Percentiles rank a stretch among this genome's conserved stretches.
Conservation (phyloP, 64 coral and sea anemone species). For the Montipora cactus region DNA sequence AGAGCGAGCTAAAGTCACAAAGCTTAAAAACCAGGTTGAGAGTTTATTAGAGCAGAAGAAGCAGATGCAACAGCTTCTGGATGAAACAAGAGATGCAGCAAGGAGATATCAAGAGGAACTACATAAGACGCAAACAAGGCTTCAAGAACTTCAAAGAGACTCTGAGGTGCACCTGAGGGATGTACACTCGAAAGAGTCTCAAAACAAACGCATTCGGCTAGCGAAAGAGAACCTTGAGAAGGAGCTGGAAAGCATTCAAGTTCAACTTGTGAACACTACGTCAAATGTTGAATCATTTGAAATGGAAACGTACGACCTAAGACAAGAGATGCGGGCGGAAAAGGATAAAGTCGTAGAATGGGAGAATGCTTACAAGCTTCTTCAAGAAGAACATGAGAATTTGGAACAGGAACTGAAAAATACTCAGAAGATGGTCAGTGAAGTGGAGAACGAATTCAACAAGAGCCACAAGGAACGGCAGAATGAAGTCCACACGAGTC, state of each 20-base stretch:
- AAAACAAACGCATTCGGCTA: constrained; percentile 69
- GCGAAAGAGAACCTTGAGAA: constrained; percentile 74
- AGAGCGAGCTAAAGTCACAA: constrained; percentile 76
- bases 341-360: constrained; percentile 70
- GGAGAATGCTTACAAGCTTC: constrained; percentile 73
- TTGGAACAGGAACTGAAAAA: constrained; percentile 67
- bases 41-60: constrained; percentile 73
- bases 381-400: constrained; percentile 82
- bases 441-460: constrained; percentile 70
- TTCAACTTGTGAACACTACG: constrained; percentile 53
- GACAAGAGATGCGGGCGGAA: constrained; percentile 59
- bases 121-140: constrained; percentile 33
- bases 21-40: constrained; percentile 88
- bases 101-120: constrained; percentile 64
- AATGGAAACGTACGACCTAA: constrained; percentile 68
- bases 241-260: constrained; percentile 68
- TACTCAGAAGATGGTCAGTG: constrained; percentile 56
- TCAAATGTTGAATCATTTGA: constrained; percentile 61
- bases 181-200: constrained; percentile 67
- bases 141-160: constrained; percentile 69
- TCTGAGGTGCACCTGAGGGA: constrained; percentile 39
- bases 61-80: constrained; percentile 66
- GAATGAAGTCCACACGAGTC: constrained; percentile 77
- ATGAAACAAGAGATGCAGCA: constrained; percentile 47
- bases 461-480: constrained; percentile 60